Percentiles rank a stretch among this genome's conserved stretches.
phyloP scores from a whole-genome alignment of 1,140 invertebrate species.

The Heliconius congener region DNA sequence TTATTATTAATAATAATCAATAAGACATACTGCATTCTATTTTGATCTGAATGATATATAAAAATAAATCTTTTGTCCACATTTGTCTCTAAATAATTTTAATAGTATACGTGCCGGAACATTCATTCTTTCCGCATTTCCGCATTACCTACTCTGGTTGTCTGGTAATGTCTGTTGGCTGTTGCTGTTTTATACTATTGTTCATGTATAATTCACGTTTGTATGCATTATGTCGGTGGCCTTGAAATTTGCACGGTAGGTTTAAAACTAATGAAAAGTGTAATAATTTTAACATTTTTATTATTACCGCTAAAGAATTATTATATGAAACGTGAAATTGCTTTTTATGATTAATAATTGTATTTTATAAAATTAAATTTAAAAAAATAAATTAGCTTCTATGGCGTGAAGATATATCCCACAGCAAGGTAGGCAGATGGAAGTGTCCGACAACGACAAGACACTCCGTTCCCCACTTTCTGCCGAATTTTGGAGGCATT shows the following conservation, averaged over 20 bases:
- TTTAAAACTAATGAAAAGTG: neutral
- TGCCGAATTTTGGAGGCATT: too few relatives aligned
- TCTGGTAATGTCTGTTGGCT: neutral
- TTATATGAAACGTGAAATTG: neutral
- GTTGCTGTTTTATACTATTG: neutral
- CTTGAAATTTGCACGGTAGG: conserved; percentile 13
- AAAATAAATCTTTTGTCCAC: conserved; percentile 17
- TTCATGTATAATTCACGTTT: neutral
- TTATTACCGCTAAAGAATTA: neutral
- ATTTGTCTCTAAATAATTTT: conserved; percentile 1
- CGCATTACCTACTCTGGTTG: neutral
- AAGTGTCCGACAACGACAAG: too few relatives aligned
- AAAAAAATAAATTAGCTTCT: too few relatives aligned
- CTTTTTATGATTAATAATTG: neutral
- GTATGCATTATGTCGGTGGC: conserved; percentile 1
- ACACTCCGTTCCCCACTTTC: too few relatives aligned
- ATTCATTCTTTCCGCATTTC: conserved; percentile 20
- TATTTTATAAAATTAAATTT: neutral
- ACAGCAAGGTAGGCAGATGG: too few relatives aligned
- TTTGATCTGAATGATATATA: neutral
- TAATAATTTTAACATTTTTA: neutral
- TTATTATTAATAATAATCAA: neutral
- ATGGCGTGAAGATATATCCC: too few relatives aligned
- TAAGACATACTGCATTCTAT: neutral
- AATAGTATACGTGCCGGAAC: conserved; percentile 9